Percentiles rank a stretch among this genome's conserved stretches.
These are phyloP conservation scores for Drusus annulatus DNA, from an alignment of 1,140 invertebrate genomes.

Conservation along the genomic window DNA sequence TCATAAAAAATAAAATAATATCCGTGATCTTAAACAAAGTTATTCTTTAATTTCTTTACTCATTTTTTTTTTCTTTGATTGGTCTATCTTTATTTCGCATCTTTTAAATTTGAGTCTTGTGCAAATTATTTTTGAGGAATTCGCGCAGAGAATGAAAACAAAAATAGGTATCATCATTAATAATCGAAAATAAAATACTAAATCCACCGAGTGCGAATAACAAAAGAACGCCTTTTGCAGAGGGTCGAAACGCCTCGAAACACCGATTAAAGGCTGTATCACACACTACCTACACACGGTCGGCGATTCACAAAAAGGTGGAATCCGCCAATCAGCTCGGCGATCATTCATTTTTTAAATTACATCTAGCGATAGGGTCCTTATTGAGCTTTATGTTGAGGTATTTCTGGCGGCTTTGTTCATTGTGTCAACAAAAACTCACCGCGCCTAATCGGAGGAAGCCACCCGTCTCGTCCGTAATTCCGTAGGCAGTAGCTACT, in stretches of 20 bases:
- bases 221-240: not conserved
- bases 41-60: too few species aligned
- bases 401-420: slow-evolving; percentile 44
- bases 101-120: too few species aligned
- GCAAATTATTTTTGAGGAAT: too few species aligned
- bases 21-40: too few species aligned
- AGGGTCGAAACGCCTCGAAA: slow-evolving; percentile 7
- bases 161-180: not conserved
- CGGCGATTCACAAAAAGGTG: slow-evolving; percentile 6
- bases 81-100: too few species aligned
- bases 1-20: too few species aligned
- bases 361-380: slow-evolving; percentile 6
- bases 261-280: slow-evolving; percentile 34
- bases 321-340: slow-evolving; percentile 17
- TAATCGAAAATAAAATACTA: slow-evolving; percentile 5
- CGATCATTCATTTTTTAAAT: slow-evolving; percentile 41
- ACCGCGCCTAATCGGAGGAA: slow-evolving; percentile 52
- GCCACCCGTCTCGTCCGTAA: slow-evolving; percentile 55
- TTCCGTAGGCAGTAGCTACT: slow-evolving; percentile 42
- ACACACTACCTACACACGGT: not conserved
- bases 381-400: slow-evolving; percentile 40
- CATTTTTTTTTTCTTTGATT: too few species aligned
- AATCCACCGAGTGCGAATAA: slow-evolving; percentile 15
- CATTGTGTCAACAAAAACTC: slow-evolving; percentile 57
- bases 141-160: too few species aligned